Evolutionary conservation across 2,888 invertebrate species (phyloP).

Genomic region (Drosophila prostipennis): DNA sequence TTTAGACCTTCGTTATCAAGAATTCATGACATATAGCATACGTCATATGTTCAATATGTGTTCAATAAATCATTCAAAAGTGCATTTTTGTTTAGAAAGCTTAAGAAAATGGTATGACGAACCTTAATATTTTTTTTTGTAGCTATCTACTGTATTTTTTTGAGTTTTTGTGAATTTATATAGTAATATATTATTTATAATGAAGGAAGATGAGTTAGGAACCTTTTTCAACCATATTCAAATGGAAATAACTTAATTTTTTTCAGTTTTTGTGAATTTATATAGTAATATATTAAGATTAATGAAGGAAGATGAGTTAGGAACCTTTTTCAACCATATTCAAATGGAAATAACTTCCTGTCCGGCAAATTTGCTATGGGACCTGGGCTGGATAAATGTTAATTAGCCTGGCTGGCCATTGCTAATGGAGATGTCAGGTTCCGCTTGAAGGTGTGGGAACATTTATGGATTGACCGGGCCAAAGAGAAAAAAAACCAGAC

Average conservation of each 20-base stretch:
- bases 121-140: neutral
- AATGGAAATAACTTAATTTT: slow-evolving; percentile 28
- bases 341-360: slow-evolving; percentile 31
- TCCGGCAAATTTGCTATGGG: slow-evolving; percentile 4
- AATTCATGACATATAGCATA: neutral
- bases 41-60: slow-evolving; percentile 1
- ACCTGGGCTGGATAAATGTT: slow-evolving; percentile 8
- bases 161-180: neutral
- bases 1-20: neutral
- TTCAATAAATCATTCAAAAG: neutral
- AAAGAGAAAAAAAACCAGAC: slow-evolving; percentile 31
- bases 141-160: neutral
- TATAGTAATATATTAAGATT: too few species aligned
- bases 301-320: too few species aligned
- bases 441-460: slow-evolving; percentile 28
- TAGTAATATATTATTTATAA: too few species aligned
- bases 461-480: slow-evolving; percentile 31
- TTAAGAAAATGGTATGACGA: neutral
- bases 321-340: slow-evolving; percentile 2
- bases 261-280: too few species aligned
- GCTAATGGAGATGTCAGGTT: slow-evolving; percentile 32
- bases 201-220: neutral
- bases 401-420: slow-evolving; percentile 22
- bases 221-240: slow-evolving; percentile 6
- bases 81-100: neutral